phyloP scores from a whole-genome alignment of 2,888 invertebrate species.

The Heliconius aoede region DNA sequence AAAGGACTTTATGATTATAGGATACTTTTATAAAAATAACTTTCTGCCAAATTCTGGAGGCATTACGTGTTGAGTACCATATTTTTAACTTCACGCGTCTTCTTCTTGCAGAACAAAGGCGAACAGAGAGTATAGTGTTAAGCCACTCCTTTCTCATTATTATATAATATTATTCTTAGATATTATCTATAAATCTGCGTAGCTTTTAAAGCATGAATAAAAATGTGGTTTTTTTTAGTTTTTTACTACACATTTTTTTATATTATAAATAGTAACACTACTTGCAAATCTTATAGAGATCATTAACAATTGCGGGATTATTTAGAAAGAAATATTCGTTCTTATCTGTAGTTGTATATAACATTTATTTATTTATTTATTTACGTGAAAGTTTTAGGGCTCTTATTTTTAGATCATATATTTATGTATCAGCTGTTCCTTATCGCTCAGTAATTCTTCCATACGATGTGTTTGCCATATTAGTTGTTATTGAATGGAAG shows the following conservation, averaged over 20 bases:
- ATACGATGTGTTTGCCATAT: constrained; percentile 8
- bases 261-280: neutral
- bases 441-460: constrained; percentile 9
- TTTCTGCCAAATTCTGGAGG: too few species aligned
- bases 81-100: neutral
- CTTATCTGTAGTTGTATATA: constrained; percentile 41
- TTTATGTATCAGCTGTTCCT: constrained; percentile 30
- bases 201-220: neutral
- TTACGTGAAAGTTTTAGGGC: constrained; percentile 15
- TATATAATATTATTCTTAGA: too few species aligned
- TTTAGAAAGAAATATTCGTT: constrained; percentile 20
- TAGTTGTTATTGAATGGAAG: neutral
- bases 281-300: constrained; percentile 35
- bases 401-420: constrained; percentile 19
- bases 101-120: neutral
- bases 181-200: too few species aligned
- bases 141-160: neutral
- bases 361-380: constrained; percentile 21
- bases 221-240: neutral
- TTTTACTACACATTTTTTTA: neutral
- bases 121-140: neutral
- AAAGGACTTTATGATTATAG: too few species aligned
- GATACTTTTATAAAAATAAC: too few species aligned
- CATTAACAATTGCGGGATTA: constrained; percentile 10
- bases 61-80: too few species aligned